These are phyloP conservation scores for Tauraco erythrolophus DNA, from an alignment of 2,113 vertebrate genomes.

Conservation along the genomic window DNA sequence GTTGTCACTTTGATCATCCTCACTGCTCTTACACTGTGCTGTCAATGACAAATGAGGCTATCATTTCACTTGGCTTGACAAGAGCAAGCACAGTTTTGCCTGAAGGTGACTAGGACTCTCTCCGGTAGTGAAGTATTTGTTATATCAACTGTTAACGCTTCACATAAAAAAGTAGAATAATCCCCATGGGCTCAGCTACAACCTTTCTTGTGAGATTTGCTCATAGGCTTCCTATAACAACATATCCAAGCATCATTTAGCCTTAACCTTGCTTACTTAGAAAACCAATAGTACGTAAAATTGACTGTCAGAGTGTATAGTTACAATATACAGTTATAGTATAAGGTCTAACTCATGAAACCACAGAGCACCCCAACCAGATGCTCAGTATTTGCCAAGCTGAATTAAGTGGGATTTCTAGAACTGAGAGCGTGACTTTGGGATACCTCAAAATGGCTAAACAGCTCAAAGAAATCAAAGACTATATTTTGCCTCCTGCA, in stretches of 20 bases:
- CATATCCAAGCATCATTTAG: not conserved
- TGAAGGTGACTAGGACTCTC: not conserved
- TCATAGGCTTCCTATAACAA: not conserved
- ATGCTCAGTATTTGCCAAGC: not conserved
- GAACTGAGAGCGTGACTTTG: not conserved
- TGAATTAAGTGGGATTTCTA: not conserved
- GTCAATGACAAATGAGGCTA: not conserved
- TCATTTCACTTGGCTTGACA: not conserved
- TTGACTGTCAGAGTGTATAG: not conserved
- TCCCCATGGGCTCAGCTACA: not conserved
- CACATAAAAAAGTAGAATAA: not conserved
- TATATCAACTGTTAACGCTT: not conserved
- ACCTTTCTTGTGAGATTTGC: not conserved
- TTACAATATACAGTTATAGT: not conserved
- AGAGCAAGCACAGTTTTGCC: not conserved
- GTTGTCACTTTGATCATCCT: not conserved
- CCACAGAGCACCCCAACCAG: not conserved
- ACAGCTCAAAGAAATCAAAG: not conserved
- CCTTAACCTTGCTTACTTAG: not conserved
- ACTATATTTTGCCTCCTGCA: not conserved
- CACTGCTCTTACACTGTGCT: rapidly evolving
- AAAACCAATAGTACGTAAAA: not conserved
- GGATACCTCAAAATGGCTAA: not conserved
- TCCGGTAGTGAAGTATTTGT: not conserved
- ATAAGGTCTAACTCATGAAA: not conserved